phyloP scores from a whole-genome alignment of 37 sponge, comb jelly and placozoan genomes.

The Beroe forskalii region DNA sequence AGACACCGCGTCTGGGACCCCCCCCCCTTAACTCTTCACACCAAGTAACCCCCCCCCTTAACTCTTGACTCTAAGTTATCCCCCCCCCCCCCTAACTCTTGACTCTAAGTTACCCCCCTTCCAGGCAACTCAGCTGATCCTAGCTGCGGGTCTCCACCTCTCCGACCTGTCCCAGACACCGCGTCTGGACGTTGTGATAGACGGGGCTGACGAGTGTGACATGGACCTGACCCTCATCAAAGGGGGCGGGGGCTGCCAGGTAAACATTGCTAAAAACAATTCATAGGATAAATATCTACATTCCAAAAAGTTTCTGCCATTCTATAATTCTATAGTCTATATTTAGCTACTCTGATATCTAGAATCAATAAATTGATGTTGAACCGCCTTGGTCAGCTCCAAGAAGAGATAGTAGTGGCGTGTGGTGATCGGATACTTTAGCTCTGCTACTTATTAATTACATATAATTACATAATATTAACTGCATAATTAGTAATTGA shows the following conservation, averaged over 20 bases:
- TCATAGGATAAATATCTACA: too few species aligned
- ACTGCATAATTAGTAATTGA: too few species aligned
- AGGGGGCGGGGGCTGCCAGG: conserved; percentile 89
- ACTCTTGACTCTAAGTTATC: neutral
- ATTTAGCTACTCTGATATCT: too few species aligned
- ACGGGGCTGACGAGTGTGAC: conserved; percentile 99
- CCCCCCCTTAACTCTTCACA: too few species aligned
- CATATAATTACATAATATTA: too few species aligned
- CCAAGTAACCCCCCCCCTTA: too few species aligned
- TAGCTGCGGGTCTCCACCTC: conserved; percentile 76
- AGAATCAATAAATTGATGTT: too few species aligned
- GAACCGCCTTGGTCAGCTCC: too few species aligned
- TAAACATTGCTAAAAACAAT: neutral
- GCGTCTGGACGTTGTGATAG: conserved; percentile 90
- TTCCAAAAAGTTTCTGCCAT: neutral
- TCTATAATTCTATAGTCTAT: neutral
- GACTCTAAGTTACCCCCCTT: neutral
- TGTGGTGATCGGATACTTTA: too few species aligned
- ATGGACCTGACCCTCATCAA: conserved; percentile 81
- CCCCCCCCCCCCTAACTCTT: neutral
- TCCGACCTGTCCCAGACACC: conserved; percentile 80
- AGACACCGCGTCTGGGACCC: conserved; percentile 81
- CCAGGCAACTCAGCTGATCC: conserved; percentile 82
- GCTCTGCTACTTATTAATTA: too few species aligned
- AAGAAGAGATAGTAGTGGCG: too few species aligned